Evolutionary conservation across 2,888 invertebrate species (phyloP).

Genomic region (Erynnis tages): DNA sequence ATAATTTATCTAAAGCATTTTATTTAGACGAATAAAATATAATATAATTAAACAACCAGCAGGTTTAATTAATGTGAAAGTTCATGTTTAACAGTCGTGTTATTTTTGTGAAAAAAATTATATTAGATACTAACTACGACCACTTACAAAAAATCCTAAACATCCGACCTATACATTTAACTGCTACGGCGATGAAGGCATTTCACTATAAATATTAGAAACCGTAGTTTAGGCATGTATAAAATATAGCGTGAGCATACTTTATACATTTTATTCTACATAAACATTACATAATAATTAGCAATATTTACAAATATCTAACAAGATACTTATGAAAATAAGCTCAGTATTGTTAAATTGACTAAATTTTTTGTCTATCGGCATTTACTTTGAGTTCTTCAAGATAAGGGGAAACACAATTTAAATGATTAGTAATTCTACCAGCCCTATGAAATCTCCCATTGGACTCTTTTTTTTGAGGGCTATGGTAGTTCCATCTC

Average conservation of each 20-base stretch:
- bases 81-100: no score
- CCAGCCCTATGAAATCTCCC: no score
- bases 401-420: no score
- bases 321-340: constrained; percentile 8
- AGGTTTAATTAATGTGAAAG: no score
- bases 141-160: constrained; percentile 13
- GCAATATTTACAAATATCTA: constrained; percentile 10
- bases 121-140: constrained; percentile 19
- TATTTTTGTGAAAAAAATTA: constrained; percentile 11
- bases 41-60: no score
- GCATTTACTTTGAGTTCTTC: background rate
- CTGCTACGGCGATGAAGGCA: constrained; percentile 7
- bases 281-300: constrained; percentile 2
- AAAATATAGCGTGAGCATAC: constrained; percentile 13
- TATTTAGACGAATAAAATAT: no score
- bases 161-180: background rate
- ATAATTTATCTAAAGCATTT: no score
- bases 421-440: no score
- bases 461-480: no score
- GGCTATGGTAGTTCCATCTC: no score
- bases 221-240: constrained; percentile 7
- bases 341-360: constrained; percentile 21
- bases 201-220: background rate
- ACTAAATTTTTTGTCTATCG: constrained; percentile 7
- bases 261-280: constrained; percentile 3